Evolutionary conservation across 2,113 vertebrate species (phyloP).

Genomic region (Oryctolagus cuniculus): mOryCun1.1 NC_091437.1:8356001-8356500

Average conservation of each 20-base stretch:
- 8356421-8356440: no score
- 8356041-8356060: not conserved
- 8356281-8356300: not conserved
- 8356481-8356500: not conserved
- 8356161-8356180: not conserved
- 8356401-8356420: not conserved
- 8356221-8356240: not conserved
- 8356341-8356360: not conserved
- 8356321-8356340: not conserved
- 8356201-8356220: not conserved
- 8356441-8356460: not conserved
- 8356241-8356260: not conserved
- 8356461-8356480: not conserved
- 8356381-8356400: not conserved
- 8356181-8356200: not conserved
- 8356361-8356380: not conserved
- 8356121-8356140: not conserved
- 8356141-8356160: not conserved
- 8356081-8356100: not conserved
- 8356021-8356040: not conserved
- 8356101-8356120: not conserved
- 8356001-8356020: not conserved
- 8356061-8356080: not conserved
- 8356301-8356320: not conserved
- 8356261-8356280: not conserved